Evolutionary conservation across 2,888 invertebrate species (phyloP).

Genomic region (Drosophila borborema): DNA sequence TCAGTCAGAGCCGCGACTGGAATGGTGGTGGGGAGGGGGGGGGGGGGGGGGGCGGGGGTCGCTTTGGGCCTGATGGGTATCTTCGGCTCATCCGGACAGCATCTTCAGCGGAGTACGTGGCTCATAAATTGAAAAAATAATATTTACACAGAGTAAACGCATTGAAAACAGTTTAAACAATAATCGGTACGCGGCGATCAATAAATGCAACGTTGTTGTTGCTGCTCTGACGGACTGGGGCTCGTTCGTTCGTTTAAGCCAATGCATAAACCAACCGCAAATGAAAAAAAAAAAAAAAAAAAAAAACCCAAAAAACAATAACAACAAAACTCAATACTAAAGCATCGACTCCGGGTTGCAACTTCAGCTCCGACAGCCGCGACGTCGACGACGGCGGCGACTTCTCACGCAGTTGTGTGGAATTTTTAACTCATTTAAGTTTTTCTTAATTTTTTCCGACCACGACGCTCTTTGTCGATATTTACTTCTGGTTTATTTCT

Average conservation of each 20-base stretch:
- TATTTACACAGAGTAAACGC: conserved; percentile 81
- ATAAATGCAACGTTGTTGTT: conserved; percentile 67
- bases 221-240: conserved; percentile 19
- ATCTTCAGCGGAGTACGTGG: conserved; percentile 20
- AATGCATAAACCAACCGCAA: conserved; percentile 51
- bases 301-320: conserved; percentile 7
- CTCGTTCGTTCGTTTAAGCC: conserved; percentile 31
- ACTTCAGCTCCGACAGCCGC: conserved; percentile 17
- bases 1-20: background rate
- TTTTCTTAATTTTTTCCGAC: conserved; percentile 75
- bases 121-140: conserved; percentile 82
- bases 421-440: conserved; percentile 80
- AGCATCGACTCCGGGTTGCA: conserved; percentile 31
- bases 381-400: conserved; percentile 49
- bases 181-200: conserved; percentile 77
- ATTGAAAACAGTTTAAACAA: conserved; percentile 82
- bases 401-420: conserved; percentile 80
- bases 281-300: conserved; percentile 19
- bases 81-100: conserved; percentile 21
- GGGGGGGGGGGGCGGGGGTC: background rate
- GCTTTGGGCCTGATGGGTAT: conserved; percentile 5
- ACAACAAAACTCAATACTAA: conserved; percentile 24
- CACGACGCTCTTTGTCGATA: conserved; percentile 71
- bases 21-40: background rate
- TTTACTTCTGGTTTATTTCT: conserved; percentile 75